Evolutionary conservation across 2,113 vertebrate species (phyloP), one percentile per base, ranked within the genome.

Genomic region (Herpailurus yagouaroundi): DNA sequence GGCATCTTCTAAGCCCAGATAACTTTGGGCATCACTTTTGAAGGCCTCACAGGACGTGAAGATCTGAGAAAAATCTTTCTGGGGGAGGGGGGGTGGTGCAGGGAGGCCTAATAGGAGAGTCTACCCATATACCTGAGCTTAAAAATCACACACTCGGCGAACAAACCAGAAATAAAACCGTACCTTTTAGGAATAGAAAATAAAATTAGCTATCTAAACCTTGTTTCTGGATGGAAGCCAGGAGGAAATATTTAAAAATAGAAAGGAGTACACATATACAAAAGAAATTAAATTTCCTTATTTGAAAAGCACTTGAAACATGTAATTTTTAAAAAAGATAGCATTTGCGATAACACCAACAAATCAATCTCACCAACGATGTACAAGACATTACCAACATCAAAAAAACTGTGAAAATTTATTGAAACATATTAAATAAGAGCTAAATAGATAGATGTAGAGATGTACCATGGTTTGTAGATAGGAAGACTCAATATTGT

Each of bases 91-190:
- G 21, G 7, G 21, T 23, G 21, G 57, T 23, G 19, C 21, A 3
- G 57, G 33, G 82, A 82, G 31, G 36, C 50, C 41, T 66, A 85
- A 57, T 41, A 77, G 7, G 48, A 90, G 21, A 74, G 31, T 88
- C 25, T 52, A 89, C 33, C 64, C 14, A 68, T 66, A 76, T 31
- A 81, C 33, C 29, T 76, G 55, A 23, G 38, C 33, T 60, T 76
- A 86, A 90, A 94, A 69, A 48, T 66, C 79, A 66, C 2, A 95
- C 10, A 25, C 7, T 19, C 2, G 82, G 50, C 31, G 93, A 36
- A 50, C 27, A 94, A 96, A 79, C 82, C n/a, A 77, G 23, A 91
- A 97, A 91, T 77, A 89, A 93, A 96, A 89, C 38, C 60, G 0
- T 14, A 76, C 10, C 64, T 91, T 33, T 29, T 64, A 36, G 18